Conservation (phyloP, 2,113 vertebrate species). For the Sapayoa aenigma region DNA sequence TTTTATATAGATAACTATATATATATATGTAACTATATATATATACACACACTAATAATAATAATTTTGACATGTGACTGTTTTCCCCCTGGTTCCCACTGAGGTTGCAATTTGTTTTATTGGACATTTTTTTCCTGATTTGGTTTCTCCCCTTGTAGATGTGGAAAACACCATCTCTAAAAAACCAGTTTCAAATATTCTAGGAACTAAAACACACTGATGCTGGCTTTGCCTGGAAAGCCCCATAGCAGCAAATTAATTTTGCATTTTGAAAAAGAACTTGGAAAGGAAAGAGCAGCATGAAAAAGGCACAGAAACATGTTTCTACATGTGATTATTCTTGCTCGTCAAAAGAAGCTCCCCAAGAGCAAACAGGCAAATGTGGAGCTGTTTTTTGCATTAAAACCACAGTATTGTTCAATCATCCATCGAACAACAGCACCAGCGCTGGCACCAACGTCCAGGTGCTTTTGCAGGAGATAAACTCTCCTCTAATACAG, state of each 20-base stretch:
- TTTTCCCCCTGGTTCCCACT: neutral
- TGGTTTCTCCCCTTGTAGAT: neutral
- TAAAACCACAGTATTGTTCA: neutral
- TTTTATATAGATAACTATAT: no score
- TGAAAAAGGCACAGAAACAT: neutral
- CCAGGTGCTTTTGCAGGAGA: neutral
- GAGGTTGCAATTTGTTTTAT: neutral
- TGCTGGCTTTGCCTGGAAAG: neutral
- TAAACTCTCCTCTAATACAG: neutral
- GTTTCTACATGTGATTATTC: neutral
- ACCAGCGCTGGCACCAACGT: accelerated
- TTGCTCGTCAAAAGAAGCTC: neutral
- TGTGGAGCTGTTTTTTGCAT: neutral
- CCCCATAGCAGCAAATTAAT: neutral
- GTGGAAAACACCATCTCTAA: neutral
- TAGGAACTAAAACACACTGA: neutral
- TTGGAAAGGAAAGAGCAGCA: neutral
- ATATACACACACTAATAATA: neutral
- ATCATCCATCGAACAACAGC: no score
- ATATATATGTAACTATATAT: neutral
- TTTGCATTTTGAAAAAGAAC: neutral
- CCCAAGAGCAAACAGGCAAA: neutral
- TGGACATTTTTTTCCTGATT: neutral
- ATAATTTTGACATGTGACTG: neutral
- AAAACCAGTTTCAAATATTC: neutral